Percentiles rank a stretch among this genome's conserved stretches.
Evolutionary conservation across 2,113 vertebrate species (phyloP).

Genomic region (Anser brachyrhynchus): DNA sequence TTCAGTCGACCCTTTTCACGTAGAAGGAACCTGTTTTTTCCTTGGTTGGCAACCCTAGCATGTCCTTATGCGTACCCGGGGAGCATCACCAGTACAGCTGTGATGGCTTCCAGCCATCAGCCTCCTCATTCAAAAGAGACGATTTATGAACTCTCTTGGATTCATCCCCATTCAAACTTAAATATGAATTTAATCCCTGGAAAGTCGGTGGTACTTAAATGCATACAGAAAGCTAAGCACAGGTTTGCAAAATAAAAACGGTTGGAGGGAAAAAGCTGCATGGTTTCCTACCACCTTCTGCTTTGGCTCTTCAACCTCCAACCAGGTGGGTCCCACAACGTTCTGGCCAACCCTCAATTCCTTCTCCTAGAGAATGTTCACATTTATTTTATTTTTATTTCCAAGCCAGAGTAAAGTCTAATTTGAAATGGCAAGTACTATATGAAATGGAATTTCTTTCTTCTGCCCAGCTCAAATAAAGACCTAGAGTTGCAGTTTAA

Average conservation of each 20-base stretch:
- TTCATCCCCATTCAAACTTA: not conserved
- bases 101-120: not conserved
- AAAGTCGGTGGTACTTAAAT: not conserved
- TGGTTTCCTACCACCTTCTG: not conserved
- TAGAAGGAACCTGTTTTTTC: not conserved
- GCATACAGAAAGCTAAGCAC: not conserved
- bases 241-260: not conserved
- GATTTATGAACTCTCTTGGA: constrained; percentile 8
- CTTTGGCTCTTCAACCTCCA: not conserved
- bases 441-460: constrained; percentile 17
- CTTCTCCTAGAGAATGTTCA: not conserved
- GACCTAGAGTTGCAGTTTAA: not conserved
- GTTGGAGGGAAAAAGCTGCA: not conserved
- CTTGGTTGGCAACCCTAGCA: not conserved
- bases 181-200: not conserved
- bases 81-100: not conserved
- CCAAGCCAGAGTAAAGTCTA: not conserved
- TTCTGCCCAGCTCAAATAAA: not conserved
- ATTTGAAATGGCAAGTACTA: constrained; percentile 14
- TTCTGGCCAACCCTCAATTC: not conserved
- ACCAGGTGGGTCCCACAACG: not conserved
- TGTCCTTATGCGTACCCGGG: not conserved
- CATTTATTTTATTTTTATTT: not conserved
- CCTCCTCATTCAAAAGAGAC: not conserved
- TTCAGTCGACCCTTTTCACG: not conserved